Percentiles rank a stretch among this genome's conserved stretches.
phyloP scores from a whole-genome alignment of 2,888 invertebrate species.

The Amphipyra berbera region DNA sequence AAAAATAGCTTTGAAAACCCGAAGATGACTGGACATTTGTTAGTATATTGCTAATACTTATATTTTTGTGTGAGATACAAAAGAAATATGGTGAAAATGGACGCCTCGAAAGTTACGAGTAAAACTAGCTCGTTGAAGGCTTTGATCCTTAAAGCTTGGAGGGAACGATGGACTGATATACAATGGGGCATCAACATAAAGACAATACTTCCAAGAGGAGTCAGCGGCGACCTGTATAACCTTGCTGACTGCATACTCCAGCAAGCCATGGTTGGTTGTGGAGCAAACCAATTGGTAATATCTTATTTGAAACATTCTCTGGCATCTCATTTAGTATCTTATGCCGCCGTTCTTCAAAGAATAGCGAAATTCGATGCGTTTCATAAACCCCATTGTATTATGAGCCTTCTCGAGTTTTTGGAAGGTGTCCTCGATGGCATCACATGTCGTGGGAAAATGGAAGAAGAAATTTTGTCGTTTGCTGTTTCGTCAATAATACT shows the following conservation, averaged over 20 bases:
- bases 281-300: constrained; percentile 96
- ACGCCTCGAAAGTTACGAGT: constrained; percentile 94
- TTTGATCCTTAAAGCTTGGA: constrained; percentile 96
- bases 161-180: constrained; percentile 98
- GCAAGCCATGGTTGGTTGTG: constrained; percentile 97
- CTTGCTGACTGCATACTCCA: constrained; percentile 97
- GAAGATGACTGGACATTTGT: constrained; percentile 20
- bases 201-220: constrained; percentile 96
- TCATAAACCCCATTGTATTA: constrained; percentile 96
- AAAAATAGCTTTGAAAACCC: background rate
- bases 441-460: constrained; percentile 94
- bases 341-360: constrained; percentile 96
- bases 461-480: constrained; percentile 95
- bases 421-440: constrained; percentile 92
- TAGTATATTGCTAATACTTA: constrained; percentile 13
- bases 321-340: constrained; percentile 97
- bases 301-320: constrained; percentile 98
- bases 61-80: constrained; percentile 13
- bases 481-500: constrained; percentile 95
- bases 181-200: constrained; percentile 99
- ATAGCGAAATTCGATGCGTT: constrained; percentile 97
- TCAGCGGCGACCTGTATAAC: constrained; percentile 97
- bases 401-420: constrained; percentile 95
- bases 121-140: constrained; percentile 95
- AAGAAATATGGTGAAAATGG: constrained; percentile 88